These are phyloP conservation scores for Hemichromis elongatus DNA, from an alignment of 2,113 vertebrate species.

Conservation along the genomic window DNA sequence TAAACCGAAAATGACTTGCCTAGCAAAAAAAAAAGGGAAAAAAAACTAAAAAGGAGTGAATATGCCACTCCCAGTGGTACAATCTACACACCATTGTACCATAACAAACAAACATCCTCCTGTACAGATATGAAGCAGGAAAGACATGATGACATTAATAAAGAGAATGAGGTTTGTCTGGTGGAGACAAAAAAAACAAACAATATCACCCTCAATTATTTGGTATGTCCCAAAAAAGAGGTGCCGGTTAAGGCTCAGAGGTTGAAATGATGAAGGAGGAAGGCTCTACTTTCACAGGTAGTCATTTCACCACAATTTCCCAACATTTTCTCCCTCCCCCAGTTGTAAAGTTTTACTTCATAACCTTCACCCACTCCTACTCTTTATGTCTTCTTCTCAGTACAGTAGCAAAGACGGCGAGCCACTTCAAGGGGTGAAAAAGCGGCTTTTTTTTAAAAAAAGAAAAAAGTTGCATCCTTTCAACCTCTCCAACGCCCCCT, in stretches of 20 bases:
- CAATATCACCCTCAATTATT: not conserved
- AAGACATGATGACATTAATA: not conserved
- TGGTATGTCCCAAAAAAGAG: not conserved
- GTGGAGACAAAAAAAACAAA: not conserved
- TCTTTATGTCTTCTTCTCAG: constrained; percentile 12
- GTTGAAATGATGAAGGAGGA: not conserved
- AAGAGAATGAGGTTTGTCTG: constrained; percentile 21
- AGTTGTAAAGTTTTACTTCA: not conserved
- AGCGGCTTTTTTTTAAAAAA: not conserved
- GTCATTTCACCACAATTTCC: constrained; percentile 14
- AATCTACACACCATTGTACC: not conserved
- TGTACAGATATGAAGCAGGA: not conserved
- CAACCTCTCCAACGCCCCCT: constrained; percentile 39
- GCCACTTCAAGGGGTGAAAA: constrained; percentile 63
- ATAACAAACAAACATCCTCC: constrained; percentile 13
- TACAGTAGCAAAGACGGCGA: constrained; percentile 59
- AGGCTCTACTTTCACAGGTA: not conserved
- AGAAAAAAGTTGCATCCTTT: not conserved
- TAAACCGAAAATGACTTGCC: constrained; percentile 33
- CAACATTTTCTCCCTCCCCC: not conserved
- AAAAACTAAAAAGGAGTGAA: not conserved
- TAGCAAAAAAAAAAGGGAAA: not conserved
- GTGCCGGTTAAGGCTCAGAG: not conserved
- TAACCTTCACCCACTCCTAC: constrained; percentile 26
- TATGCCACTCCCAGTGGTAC: not conserved